A percentile compares a stretch with the other conserved stretches of the same genome.
These are phyloP conservation scores for Pseudanteris insignis DNA, from an alignment of 2,888 invertebrate genomes.

Conservation along the genomic window DNA sequence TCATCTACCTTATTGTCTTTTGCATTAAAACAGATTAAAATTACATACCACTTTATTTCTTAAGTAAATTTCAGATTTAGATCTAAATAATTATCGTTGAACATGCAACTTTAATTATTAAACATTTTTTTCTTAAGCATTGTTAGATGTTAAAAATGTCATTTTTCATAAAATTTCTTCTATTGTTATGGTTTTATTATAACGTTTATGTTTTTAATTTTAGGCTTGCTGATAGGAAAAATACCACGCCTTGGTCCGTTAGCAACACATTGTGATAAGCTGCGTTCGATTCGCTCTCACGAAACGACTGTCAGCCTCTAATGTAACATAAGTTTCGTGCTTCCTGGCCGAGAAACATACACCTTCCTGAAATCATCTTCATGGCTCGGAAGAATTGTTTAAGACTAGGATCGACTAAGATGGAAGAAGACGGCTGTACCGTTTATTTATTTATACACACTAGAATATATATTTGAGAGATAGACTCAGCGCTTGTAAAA, in stretches of 20 bases:
- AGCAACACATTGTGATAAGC: conserved; percentile 49
- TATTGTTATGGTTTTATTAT: too few species aligned
- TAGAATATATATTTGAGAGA: conserved; percentile 8
- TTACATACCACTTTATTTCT: too few species aligned
- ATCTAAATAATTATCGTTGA: too few species aligned
- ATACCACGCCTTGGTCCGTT: conserved; percentile 13
- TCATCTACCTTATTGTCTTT: too few species aligned
- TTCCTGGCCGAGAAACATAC: conserved; percentile 14
- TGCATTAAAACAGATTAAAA: too few species aligned
- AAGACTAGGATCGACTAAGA: neutral
- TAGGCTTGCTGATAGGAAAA: conserved; percentile 56
- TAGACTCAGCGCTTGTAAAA: neutral
- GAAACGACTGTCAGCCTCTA: conserved; percentile 23
- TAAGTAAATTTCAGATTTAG: too few species aligned
- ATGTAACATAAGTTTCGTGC: conserved; percentile 27
- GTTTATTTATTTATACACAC: conserved; percentile 26
- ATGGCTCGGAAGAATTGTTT: too few species aligned
- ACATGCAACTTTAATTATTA: too few species aligned
- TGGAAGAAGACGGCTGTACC: conserved; percentile 16
- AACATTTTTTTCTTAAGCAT: too few species aligned
- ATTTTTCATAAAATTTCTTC: too few species aligned
- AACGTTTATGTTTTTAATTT: conserved; percentile 20
- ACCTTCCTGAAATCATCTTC: too few species aligned
- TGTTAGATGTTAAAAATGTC: too few species aligned
- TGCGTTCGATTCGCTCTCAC: conserved; percentile 42